A percentile compares a stretch with the other conserved stretches of the same genome.
Evolutionary conservation across 2,113 vertebrate genomes (phyloP).

Genomic region (Agapornis roseicollis): DNA sequence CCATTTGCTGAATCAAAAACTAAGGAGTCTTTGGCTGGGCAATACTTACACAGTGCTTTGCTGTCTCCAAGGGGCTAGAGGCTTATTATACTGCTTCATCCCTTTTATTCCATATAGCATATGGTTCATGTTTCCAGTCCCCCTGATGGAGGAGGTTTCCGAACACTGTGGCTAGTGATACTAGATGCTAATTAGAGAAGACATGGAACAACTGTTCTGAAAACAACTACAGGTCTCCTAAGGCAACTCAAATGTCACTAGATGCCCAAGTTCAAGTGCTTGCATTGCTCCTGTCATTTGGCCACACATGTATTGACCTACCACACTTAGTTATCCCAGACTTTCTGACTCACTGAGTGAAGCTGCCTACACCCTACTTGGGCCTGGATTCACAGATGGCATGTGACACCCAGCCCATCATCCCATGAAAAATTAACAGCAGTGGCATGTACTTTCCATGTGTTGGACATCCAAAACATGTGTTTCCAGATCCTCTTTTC

Average conservation of each 20-base stretch:
- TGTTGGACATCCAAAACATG: rapidly evolving
- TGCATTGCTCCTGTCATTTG: background rate
- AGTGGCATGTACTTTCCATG: background rate
- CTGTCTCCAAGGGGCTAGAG: background rate
- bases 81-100: background rate
- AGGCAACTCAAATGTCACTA: background rate
- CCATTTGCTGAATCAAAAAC: background rate
- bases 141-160: background rate
- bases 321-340: background rate
- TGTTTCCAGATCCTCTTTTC: background rate
- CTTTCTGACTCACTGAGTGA: background rate
- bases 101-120: background rate
- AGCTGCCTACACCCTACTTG: background rate
- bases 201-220: background rate
- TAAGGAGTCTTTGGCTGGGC: background rate
- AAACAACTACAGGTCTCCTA: background rate
- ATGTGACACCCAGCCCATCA: background rate
- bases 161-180: background rate
- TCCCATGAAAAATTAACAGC: background rate
- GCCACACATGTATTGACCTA: background rate
- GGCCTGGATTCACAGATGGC: background rate
- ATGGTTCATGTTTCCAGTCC: background rate
- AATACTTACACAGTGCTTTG: background rate
- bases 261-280: background rate
- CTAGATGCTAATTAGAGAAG: background rate